phyloP scores from a whole-genome alignment of 1,140 invertebrate genomes.

The Ctenoplectra terminalis region DNA sequence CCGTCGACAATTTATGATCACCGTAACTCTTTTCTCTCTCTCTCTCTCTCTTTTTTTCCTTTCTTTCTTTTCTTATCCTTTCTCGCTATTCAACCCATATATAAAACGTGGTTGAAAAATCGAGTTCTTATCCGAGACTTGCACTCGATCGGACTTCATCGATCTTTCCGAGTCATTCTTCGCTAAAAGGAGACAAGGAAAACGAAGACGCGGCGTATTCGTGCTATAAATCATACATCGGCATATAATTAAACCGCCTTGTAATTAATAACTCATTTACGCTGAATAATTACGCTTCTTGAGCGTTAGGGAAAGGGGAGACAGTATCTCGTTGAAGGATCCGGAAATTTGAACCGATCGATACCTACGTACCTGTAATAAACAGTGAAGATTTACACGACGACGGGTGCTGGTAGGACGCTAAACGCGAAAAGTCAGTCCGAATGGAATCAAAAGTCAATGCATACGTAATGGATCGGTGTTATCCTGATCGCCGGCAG shows the following conservation, averaged over 20 bases:
- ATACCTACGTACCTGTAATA: background rate
- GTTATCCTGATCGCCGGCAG: conserved; percentile 56
- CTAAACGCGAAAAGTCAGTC: conserved; percentile 35
- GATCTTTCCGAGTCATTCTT: background rate
- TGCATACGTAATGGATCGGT: conserved; percentile 37
- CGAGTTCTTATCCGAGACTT: background rate
- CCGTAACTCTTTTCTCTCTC: too few relatives aligned
- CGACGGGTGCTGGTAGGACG: background rate
- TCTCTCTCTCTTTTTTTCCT: too few relatives aligned
- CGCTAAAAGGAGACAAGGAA: background rate
- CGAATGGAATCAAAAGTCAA: conserved; percentile 39
- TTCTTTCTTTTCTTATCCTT: background rate
- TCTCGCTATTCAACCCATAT: background rate
- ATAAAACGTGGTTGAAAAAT: background rate
- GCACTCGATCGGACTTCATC: conserved; percentile 10
- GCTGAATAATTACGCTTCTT: conserved; percentile 39
- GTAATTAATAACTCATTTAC: conserved; percentile 52
- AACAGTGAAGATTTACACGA: background rate
- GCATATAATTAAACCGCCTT: conserved; percentile 48
- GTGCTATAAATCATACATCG: conserved; percentile 36
- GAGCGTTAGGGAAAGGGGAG: background rate
- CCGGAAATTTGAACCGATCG: conserved; percentile 8
- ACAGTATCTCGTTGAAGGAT: background rate
- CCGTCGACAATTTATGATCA: background rate
- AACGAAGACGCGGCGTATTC: conserved; percentile 9